A percentile compares a stretch with the other conserved stretches of the same genome.
Evolutionary conservation across 2,888 invertebrate species (phyloP).

Genomic region (Eugnorisma glareosa): DNA sequence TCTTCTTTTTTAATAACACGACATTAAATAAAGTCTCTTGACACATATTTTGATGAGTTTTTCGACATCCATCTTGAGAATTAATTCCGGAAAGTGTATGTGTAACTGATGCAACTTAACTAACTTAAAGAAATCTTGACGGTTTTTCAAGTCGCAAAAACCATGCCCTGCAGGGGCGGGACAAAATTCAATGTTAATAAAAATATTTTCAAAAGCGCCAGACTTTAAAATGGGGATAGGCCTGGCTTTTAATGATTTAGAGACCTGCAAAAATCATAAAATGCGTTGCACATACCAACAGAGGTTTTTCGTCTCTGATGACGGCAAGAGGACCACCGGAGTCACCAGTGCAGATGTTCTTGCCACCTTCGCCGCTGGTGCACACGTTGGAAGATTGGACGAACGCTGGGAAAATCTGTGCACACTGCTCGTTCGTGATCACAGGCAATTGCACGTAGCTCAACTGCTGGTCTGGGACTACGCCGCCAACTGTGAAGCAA

Average conservation of each 20-base stretch:
- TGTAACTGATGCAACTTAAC: neutral
- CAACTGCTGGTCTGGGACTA: constrained; percentile 12
- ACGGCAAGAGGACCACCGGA: constrained; percentile 80
- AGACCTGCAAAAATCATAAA: neutral
- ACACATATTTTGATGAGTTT: neutral
- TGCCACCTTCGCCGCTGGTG: constrained; percentile 71
- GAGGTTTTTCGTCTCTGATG: constrained; percentile 16
- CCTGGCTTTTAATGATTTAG: neutral
- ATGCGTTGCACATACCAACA: constrained; percentile 19
- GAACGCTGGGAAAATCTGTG: constrained; percentile 58
- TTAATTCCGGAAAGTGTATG: neutral
- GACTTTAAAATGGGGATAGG: no score
- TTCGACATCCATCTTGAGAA: no score
- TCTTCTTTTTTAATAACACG: no score
- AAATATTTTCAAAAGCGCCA: no score
- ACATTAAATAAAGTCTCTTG: neutral
- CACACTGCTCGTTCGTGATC: constrained; percentile 74
- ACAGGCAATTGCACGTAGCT: constrained; percentile 60
- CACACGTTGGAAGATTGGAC: constrained; percentile 75
- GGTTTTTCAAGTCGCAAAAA: neutral
- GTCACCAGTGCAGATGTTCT: constrained; percentile 77
- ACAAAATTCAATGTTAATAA: no score
- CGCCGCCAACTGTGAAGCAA: constrained; percentile 1
- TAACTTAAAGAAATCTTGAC: neutral
- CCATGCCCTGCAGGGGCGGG: no score